Conservation (phyloP, 2,113 vertebrate genomes). For the Notechis scutatus region DNA sequence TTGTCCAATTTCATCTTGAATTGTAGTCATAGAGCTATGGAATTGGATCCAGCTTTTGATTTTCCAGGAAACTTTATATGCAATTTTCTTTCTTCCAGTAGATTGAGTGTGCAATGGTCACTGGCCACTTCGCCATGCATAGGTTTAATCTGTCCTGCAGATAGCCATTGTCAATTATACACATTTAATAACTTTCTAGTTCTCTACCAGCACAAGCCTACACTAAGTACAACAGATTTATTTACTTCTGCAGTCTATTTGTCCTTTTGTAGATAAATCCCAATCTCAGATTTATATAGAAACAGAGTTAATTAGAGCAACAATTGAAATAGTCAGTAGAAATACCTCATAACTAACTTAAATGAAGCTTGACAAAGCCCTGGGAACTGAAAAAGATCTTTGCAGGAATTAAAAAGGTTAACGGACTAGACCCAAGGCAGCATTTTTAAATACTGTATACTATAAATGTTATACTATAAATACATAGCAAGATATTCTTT, state of each 20-base stretch:
- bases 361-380: background rate
- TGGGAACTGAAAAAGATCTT: background rate
- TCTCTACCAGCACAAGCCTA: background rate
- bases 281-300: background rate
- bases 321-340: background rate
- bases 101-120: background rate
- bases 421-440: background rate
- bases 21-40: background rate
- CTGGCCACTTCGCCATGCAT: background rate
- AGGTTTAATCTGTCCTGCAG: background rate
- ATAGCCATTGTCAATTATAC: background rate
- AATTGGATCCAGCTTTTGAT: background rate
- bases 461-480: background rate
- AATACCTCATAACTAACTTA: background rate
- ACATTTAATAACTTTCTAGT: background rate
- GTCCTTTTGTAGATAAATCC: background rate
- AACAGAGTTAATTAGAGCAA: background rate
- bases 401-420: background rate
- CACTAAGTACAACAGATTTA: background rate
- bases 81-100: no score
- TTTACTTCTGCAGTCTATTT: background rate
- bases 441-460: background rate
- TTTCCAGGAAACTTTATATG: background rate
- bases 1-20: background rate
- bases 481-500: background rate